These are phyloP conservation scores for Petaurus breviceps DNA, from an alignment of 2,113 vertebrate species.

Conservation along the genomic window DNA sequence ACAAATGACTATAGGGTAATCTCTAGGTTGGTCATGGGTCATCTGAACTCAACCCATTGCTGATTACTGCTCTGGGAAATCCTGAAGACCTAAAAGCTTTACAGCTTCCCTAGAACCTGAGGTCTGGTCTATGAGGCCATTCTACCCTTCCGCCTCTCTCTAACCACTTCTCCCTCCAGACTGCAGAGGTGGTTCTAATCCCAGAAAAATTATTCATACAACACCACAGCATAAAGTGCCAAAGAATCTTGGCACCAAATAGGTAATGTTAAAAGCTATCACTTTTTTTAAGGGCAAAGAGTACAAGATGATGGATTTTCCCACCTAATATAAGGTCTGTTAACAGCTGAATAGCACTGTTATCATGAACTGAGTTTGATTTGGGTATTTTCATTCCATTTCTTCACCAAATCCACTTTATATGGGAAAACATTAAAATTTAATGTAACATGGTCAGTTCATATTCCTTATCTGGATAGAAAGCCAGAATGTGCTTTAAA, in stretches of 20 bases:
- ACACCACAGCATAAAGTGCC: neutral
- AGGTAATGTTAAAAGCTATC: neutral
- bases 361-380: neutral
- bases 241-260: neutral
- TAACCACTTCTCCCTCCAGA: neutral
- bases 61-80: neutral
- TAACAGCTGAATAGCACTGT: neutral
- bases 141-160: neutral
- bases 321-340: neutral
- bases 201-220: neutral
- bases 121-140: neutral
- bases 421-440: slow-evolving; percentile 48
- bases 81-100: slow-evolving; percentile 6
- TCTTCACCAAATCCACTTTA: slow-evolving; percentile 49
- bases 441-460: slow-evolving; percentile 40
- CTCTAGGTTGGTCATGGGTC: neutral
- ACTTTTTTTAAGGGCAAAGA: neutral
- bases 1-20: neutral
- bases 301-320: neutral
- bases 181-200: neutral
- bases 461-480: slow-evolving; percentile 13
- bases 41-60: neutral
- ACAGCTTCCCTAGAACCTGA: neutral
- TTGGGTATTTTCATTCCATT: neutral
- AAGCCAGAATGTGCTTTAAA: neutral